phyloP scores from a whole-genome alignment of 1,140 invertebrate species.

The Anastatus disparis region DNA sequence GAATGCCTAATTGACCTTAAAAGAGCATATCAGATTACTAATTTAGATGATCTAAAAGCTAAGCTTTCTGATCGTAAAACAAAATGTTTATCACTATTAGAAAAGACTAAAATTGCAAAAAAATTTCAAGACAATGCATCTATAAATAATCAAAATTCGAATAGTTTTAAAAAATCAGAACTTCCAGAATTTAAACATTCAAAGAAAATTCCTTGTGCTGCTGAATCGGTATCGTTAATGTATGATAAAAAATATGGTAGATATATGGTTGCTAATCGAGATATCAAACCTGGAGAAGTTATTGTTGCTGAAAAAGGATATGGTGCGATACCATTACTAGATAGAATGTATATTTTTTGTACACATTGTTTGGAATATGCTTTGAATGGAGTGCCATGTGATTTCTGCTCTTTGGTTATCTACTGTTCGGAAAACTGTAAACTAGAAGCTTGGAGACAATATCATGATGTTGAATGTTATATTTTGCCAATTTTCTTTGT shows the following conservation, averaged over 20 bases:
- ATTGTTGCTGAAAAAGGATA: slow-evolving; percentile 84
- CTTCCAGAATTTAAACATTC: neutral
- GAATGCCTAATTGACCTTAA: slow-evolving; percentile 67
- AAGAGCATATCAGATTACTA: slow-evolving; percentile 41
- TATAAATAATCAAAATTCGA: neutral
- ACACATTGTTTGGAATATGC: slow-evolving; percentile 76
- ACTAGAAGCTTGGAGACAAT: slow-evolving; percentile 69
- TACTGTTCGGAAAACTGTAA: slow-evolving; percentile 80
- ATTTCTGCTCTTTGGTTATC: slow-evolving; percentile 71
- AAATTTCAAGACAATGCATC: neutral
- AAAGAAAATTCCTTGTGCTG: slow-evolving; percentile 68
- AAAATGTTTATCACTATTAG: no score
- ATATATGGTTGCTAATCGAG: slow-evolving; percentile 72
- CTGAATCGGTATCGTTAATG: slow-evolving; percentile 70
- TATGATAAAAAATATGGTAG: slow-evolving; percentile 71
- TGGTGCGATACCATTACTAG: slow-evolving; percentile 71
- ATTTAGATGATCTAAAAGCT: slow-evolving; percentile 10
- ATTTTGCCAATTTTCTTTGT: slow-evolving; percentile 56
- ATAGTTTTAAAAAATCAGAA: neutral
- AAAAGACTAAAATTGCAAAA: no score
- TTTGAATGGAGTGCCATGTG: slow-evolving; percentile 72
- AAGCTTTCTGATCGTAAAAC: slow-evolving; percentile 45
- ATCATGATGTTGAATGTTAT: slow-evolving; percentile 82
- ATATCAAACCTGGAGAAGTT: slow-evolving; percentile 79
- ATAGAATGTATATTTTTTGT: slow-evolving; percentile 74